These are phyloP conservation scores for Brachyhypopomus occidentalis DNA, from an alignment of 2,113 vertebrate genomes.

Conservation along the genomic window DNA sequence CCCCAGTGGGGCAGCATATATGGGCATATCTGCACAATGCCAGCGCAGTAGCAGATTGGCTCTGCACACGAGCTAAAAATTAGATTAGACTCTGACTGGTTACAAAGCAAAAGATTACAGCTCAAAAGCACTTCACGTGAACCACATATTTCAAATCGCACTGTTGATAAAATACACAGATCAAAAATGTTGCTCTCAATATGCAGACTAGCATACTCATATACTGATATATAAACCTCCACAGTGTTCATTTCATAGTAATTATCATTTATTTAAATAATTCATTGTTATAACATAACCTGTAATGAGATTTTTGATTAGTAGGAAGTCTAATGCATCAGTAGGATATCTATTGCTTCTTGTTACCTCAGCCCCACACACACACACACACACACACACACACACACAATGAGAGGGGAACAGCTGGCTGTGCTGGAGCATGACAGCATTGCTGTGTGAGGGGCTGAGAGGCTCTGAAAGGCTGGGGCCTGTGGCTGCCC, in stretches of 20 bases:
- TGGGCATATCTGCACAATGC: background rate
- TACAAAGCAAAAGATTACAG: too few relatives aligned
- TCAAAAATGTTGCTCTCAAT: too few relatives aligned
- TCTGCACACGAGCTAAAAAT: background rate
- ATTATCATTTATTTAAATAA: too few relatives aligned
- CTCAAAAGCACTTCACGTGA: too few relatives aligned
- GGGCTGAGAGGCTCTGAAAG: slow-evolving; percentile 35
- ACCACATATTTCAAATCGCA: too few relatives aligned
- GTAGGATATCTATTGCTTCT: slow-evolving; percentile 13
- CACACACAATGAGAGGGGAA: slow-evolving; percentile 23
- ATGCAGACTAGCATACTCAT: too few relatives aligned
- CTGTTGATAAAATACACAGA: too few relatives aligned
- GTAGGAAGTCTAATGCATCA: background rate
- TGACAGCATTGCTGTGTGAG: slow-evolving; percentile 48
- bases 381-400: slow-evolving; percentile 17
- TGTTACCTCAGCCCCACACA: slow-evolving; percentile 1
- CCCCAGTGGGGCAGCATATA: background rate
- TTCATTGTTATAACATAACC: too few relatives aligned
- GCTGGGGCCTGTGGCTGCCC: slow-evolving; percentile 30
- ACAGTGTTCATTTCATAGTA: too few relatives aligned
- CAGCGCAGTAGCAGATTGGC: background rate
- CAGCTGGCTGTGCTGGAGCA: slow-evolving; percentile 46
- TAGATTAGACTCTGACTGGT: background rate
- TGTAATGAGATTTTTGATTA: too few relatives aligned
- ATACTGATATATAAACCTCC: too few relatives aligned